A percentile compares a stretch with the other conserved stretches of the same genome.
Evolutionary conservation across 2,113 vertebrate genomes (phyloP).

Genomic region (Strix uralensis): DNA sequence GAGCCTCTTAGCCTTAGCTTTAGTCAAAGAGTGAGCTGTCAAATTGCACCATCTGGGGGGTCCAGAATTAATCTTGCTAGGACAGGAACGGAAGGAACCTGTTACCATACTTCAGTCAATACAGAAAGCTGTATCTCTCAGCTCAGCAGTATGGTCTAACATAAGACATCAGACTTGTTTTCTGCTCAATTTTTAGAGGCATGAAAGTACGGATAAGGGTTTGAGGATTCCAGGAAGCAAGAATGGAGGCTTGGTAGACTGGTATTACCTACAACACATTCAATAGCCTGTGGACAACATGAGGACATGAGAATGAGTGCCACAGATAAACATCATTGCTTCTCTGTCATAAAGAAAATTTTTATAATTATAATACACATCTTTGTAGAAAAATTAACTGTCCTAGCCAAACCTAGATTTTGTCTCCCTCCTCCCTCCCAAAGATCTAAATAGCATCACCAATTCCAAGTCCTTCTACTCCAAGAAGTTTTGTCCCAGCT

Average conservation of each 20-base stretch:
- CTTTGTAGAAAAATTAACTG: neutral
- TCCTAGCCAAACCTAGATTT: neutral
- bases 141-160: neutral
- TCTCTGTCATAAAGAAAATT: neutral
- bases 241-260: neutral
- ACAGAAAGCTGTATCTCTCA: neutral
- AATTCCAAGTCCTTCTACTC: neutral
- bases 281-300: no score
- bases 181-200: neutral
- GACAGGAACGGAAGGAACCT: neutral
- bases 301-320: neutral
- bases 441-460: neutral
- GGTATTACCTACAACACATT: neutral
- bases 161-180: neutral
- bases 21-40: neutral
- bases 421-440: neutral
- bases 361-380: neutral
- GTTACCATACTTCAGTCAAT: neutral
- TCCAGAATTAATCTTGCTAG: neutral
- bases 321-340: neutral
- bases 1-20: neutral
- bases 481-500: neutral
- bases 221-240: neutral
- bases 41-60: neutral
- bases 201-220: neutral